phyloP scores from a whole-genome alignment of 2,113 vertebrate genomes.

The Brachyistius frenatus region DNA sequence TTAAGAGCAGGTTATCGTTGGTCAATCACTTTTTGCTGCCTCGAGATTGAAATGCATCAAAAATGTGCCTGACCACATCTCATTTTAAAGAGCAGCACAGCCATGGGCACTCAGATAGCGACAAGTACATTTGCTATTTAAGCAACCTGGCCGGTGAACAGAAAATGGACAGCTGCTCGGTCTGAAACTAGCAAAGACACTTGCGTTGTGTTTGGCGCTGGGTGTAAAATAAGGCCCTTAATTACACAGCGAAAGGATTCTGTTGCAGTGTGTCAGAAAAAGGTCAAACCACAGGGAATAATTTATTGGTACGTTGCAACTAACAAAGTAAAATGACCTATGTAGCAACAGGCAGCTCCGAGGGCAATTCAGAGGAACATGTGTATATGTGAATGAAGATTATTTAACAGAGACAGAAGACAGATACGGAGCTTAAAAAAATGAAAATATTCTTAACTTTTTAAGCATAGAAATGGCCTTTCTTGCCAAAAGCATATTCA shows the following conservation, averaged over 20 bases:
- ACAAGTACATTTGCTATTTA: too few relatives aligned
- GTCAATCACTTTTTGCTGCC: too few relatives aligned
- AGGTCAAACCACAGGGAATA: slow-evolving; percentile 21
- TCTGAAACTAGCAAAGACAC: too few relatives aligned
- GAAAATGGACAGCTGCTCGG: too few relatives aligned
- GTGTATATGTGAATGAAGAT: not conserved
- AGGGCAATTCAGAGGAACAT: slow-evolving; percentile 28
- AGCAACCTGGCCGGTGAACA: too few relatives aligned
- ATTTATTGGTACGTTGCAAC: not conserved
- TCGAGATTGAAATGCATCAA: too few relatives aligned
- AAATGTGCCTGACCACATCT: too few relatives aligned
- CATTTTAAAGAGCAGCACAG: too few relatives aligned
- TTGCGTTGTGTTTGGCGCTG: too few relatives aligned
- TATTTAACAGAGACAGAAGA: slow-evolving; percentile 36
- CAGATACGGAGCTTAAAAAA: slow-evolving; percentile 7
- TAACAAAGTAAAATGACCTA: slow-evolving; percentile 41
- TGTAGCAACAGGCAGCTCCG: slow-evolving; percentile 40
- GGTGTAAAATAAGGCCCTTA: not conserved
- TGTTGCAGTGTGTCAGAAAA: slow-evolving; percentile 1
- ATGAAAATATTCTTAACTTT: not conserved
- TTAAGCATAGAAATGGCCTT: not conserved
- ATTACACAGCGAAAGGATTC: not conserved
- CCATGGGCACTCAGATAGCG: too few relatives aligned
- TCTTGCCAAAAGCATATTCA: not conserved
- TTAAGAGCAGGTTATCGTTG: too few relatives aligned